Evolutionary conservation across 2,888 invertebrate genomes (phyloP).

Genomic region (Xylophagus ater): DNA sequence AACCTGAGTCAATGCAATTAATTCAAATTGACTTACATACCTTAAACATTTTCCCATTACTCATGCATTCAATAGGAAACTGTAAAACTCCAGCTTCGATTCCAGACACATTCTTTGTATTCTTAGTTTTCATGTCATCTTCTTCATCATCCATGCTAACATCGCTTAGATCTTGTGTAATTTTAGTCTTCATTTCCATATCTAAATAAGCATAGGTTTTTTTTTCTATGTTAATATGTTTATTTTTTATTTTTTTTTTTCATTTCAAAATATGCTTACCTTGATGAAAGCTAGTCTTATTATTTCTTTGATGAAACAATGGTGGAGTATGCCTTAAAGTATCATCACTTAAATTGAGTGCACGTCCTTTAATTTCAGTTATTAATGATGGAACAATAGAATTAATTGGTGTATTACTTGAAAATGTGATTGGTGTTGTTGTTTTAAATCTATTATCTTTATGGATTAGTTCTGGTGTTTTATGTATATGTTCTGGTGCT

Average conservation of each 20-base stretch:
- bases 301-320: not conserved
- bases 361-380: conserved; percentile 8
- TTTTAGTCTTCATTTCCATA: conserved; percentile 11
- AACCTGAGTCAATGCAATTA: no score
- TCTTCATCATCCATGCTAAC: conserved; percentile 63
- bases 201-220: conserved; percentile 4
- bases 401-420: no score
- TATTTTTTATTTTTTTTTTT: conserved; percentile 21
- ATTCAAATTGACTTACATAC: conserved; percentile 35
- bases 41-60: conserved; percentile 43
- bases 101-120: conserved; percentile 3
- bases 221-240: no score
- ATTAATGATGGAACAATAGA: not conserved
- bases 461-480: conserved; percentile 3
- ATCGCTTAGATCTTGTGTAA: conserved; percentile 55
- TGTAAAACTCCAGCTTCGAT: no score
- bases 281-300: no score
- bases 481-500: conserved; percentile 7
- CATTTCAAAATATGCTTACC: not conserved
- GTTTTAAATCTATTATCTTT: no score
- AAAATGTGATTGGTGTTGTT: no score
- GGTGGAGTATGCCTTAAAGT: not conserved
- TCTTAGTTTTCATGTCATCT: conserved; percentile 15
- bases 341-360: conserved; percentile 7
- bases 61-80: conserved; percentile 40